Evolutionary conservation across 2,888 invertebrate species (phyloP), one percentile per base, ranked within the genome.

Genomic region (Boloria selene): DNA sequence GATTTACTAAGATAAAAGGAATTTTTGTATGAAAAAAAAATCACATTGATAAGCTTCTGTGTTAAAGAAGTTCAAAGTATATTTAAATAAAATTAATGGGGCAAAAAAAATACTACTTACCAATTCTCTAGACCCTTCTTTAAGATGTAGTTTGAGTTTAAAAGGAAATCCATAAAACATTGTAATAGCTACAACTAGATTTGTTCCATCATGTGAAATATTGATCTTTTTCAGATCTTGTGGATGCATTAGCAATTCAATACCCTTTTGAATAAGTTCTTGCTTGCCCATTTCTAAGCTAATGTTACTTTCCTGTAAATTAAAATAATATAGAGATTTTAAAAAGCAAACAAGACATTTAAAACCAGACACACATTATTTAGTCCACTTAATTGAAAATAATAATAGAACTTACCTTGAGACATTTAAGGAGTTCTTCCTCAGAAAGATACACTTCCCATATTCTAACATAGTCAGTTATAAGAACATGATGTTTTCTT

Each of bases 271-370:
- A 5, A 85, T 16, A 22, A 85, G 74, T n/a, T 80, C 79, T 38
- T 76, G 68, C 38, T 79, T 77, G 49, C 80, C 75, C 44, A 83
- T 79, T 75, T 84, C 81, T 42, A 88, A 65, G 3, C 76, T 76
- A 38, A 73, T 74, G 67, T 90, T 90, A 70, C 81, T 82, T 10
- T 82, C 75, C 90, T 91, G 78, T 60, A 70, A 70, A 58, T 22
- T 58, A 14, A 52, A 59, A 65, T 51, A 59, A 17, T 42, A 16
- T 52, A 45, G 42, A 65, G 60, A 52, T 18, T 63, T 61, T 13
- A 44, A 51, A 53, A 64, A 13, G 49, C 4, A 3, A 26, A 60
- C 4, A 22, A 2, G 3, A 22, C 3, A 22, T 22, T 17, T 31
- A 44, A 13, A 1, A 13, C 13, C 22, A 22, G 18, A 17, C 10